These are phyloP conservation scores for Antennarius striatus DNA, from an alignment of 2,113 vertebrate species.

Conservation along the genomic window DNA sequence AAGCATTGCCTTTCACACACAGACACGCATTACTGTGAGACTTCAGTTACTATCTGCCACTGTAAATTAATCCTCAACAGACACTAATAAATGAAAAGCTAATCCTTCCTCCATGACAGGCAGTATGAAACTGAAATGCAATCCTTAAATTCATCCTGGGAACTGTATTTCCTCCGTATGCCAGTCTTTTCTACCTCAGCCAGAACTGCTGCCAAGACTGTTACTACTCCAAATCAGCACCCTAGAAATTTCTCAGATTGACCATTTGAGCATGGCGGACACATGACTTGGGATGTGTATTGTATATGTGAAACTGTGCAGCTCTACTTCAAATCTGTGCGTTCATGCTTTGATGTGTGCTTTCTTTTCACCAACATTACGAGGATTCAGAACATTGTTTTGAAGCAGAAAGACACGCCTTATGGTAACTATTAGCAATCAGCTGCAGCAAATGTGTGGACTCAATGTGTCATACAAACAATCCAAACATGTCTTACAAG, in stretches of 20 bases:
- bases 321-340: constrained; percentile 33
- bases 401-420: constrained; percentile 41
- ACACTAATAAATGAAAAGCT: constrained; percentile 54
- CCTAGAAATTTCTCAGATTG: constrained; percentile 41
- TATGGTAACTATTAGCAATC: constrained; percentile 24
- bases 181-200: constrained; percentile 41
- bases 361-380: not conserved
- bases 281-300: constrained; percentile 20
- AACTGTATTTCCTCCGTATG: constrained; percentile 39
- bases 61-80: constrained; percentile 65
- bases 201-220: constrained; percentile 27
- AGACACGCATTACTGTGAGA: constrained; percentile 2
- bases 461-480: constrained; percentile 40
- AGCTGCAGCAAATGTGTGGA: constrained; percentile 20
- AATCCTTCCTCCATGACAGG: constrained; percentile 52
- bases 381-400: constrained; percentile 13
- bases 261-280: constrained; percentile 13
- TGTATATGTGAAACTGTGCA: not conserved
- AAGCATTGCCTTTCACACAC: constrained; percentile 8
- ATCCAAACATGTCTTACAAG: constrained; percentile 46
- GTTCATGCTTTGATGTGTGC: constrained; percentile 25
- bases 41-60: constrained; percentile 57
- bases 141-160: constrained; percentile 50
- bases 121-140: constrained; percentile 46
- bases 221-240: constrained; percentile 2